Percentiles rank a stretch among this genome's conserved stretches.
These are phyloP conservation scores for Adrianichthys oophorus DNA, from an alignment of 2,797 vertebrate genomes.

Conservation along the genomic window DNA sequence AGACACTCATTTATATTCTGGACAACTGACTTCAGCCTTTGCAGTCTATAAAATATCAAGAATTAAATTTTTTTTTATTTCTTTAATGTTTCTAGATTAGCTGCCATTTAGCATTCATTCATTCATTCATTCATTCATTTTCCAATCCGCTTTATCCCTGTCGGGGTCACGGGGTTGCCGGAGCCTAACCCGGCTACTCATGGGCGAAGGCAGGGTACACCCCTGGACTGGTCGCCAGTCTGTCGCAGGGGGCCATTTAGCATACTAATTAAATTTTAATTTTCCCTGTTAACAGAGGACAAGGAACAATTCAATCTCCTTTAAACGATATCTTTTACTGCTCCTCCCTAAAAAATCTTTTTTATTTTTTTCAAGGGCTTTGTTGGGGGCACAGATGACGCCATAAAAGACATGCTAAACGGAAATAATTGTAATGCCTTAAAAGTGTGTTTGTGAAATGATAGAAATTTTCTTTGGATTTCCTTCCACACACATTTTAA, in stretches of 20 bases:
- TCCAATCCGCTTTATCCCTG: no score
- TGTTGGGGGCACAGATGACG: conserved; percentile 1
- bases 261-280: conserved; percentile 51
- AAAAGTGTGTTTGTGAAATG: no score
- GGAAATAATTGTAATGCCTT: background rate
- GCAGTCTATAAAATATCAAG: conserved; percentile 15
- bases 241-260: no score
- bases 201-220: no score
- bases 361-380: conserved; percentile 18
- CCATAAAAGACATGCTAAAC: background rate
- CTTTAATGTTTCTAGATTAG: conserved; percentile 37
- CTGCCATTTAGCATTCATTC: conserved; percentile 43
- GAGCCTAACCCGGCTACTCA: no score
- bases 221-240: no score
- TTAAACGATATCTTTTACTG: conserved; percentile 19
- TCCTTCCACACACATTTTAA: background rate
- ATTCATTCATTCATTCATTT: no score
- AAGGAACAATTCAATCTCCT: conserved; percentile 29
- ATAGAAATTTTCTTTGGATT: background rate
- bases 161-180: no score
- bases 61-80: background rate
- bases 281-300: conserved; percentile 46
- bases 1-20: conserved; percentile 48
- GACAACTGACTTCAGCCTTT: conserved; percentile 11
- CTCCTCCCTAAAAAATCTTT: no score